Conservation (phyloP, 1,140 invertebrate genomes). For the Carposina sasakii region DNA sequence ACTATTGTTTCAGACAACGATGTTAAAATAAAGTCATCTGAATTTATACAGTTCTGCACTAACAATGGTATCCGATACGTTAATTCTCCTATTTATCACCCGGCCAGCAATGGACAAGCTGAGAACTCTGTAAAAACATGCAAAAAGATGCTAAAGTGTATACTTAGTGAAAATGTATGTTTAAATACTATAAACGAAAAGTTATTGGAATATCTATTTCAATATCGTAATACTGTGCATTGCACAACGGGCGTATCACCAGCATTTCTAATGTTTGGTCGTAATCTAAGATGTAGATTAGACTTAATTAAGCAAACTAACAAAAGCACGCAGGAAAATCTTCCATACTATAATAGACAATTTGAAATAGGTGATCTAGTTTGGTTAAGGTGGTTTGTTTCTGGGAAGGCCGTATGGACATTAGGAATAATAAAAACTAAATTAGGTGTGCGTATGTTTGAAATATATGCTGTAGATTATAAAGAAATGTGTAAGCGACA, state of each 20-base stretch:
- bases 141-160: constrained; percentile 11
- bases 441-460: background rate
- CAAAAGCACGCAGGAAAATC: background rate
- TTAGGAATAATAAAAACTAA: background rate
- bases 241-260: constrained; percentile 16
- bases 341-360: background rate
- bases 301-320: constrained; percentile 1
- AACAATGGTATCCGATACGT: constrained; percentile 3
- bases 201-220: constrained; percentile 15
- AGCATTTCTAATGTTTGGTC: constrained; percentile 18
- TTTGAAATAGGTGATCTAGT: background rate
- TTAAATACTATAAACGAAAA: background rate
- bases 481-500: constrained; percentile 3
- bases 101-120: constrained; percentile 3
- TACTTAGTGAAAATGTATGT: background rate
- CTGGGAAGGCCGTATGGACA: background rate
- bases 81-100: constrained; percentile 8
- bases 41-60: background rate
- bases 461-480: background rate
- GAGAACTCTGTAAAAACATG: constrained; percentile 5
- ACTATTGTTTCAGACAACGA: constrained; percentile 7
- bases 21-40: background rate
- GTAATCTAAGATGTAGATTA: constrained; percentile 15
- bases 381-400: background rate
- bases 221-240: constrained; percentile 20